These are phyloP conservation scores for Intellagama lesueurii DNA, from an alignment of 2,797 vertebrate genomes.

Conservation along the genomic window DNA sequence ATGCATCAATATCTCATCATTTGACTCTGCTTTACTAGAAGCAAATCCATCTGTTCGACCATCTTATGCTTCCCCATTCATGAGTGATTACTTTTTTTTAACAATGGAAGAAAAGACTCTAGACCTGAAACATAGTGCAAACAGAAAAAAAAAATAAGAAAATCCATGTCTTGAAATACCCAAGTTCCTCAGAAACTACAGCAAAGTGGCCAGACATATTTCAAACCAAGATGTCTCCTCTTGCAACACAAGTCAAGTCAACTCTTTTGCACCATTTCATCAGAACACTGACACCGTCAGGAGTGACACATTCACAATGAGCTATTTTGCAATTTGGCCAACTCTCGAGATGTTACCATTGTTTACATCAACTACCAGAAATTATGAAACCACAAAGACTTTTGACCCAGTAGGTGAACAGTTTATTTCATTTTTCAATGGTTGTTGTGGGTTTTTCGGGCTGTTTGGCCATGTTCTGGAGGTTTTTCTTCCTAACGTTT, in stretches of 20 bases:
- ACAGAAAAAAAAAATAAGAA: background rate
- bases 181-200: background rate
- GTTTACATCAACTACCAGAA: background rate
- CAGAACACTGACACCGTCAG: background rate
- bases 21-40: background rate
- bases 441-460: no score
- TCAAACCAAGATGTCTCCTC: background rate
- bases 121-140: background rate
- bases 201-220: background rate
- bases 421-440: no score
- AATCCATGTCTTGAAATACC: background rate
- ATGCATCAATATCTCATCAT: background rate
- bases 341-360: background rate
- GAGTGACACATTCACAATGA: background rate
- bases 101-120: background rate
- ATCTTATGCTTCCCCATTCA: background rate
- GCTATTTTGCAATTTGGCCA: background rate
- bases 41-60: background rate
- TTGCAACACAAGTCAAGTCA: background rate
- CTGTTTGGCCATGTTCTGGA: no score
- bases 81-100: background rate
- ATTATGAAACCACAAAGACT: background rate
- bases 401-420: background rate
- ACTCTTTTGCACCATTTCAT: background rate
- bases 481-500: no score